Conservation (phyloP, 2,113 vertebrate species). For the Picathartes gymnocephalus region DNA sequence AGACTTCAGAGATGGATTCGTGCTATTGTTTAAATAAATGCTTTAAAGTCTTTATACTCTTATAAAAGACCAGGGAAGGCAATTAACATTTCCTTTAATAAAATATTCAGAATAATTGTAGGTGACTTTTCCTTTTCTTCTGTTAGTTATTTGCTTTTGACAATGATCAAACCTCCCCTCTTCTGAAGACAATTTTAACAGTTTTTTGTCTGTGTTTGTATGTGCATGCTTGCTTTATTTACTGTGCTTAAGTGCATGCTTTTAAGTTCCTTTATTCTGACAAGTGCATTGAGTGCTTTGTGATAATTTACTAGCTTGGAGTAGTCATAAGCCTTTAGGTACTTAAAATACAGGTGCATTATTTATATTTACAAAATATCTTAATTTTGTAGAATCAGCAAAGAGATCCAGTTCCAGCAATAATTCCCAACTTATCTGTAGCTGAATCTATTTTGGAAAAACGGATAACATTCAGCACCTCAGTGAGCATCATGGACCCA, state of each 20-base stretch:
- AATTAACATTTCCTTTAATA: neutral
- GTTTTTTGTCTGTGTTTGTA: neutral
- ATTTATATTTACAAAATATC: slow-evolving; percentile 16
- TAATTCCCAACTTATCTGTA: neutral
- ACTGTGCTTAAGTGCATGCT: slow-evolving; percentile 14
- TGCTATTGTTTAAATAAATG: neutral
- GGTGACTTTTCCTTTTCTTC: neutral
- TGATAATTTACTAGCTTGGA: neutral
- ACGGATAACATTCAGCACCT: neutral
- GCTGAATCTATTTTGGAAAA: neutral
- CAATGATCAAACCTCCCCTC: neutral
- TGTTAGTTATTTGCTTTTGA: neutral
- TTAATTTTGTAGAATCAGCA: neutral
- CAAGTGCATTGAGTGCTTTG: neutral
- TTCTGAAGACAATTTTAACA: neutral
- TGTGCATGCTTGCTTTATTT: slow-evolving; percentile 17
- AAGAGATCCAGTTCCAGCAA: neutral
- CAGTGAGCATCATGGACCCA: neutral
- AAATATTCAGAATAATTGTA: slow-evolving; percentile 1
- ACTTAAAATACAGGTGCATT: slow-evolving; percentile 13
- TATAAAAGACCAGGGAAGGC: neutral
- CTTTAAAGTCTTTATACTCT: neutral
- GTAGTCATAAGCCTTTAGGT: neutral
- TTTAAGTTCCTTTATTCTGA: slow-evolving; percentile 41
- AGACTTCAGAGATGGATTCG: neutral